A percentile compares a stretch with the other conserved stretches of the same genome.
phyloP scores from a whole-genome alignment of 2,888 invertebrate species.

The Eupithecia subumbrata region DNA sequence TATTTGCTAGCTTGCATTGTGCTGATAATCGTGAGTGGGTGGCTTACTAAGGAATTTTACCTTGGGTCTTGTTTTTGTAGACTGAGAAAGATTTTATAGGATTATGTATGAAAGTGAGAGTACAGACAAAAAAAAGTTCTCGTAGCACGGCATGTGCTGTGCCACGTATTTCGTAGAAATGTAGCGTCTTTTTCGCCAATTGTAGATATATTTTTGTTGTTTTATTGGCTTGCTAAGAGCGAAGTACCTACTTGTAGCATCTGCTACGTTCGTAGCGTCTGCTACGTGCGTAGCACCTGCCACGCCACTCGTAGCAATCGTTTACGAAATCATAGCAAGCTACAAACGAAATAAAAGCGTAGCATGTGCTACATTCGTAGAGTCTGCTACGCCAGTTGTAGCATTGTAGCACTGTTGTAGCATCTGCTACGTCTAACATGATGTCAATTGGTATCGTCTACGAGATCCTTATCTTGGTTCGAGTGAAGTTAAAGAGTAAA shows the following conservation, averaged over 20 bases:
- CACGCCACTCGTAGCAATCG: not conserved
- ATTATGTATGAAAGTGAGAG: not conserved
- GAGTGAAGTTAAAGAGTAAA: not conserved
- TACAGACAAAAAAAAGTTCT: not conserved
- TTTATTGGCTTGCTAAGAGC: not conserved
- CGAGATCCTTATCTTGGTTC: not conserved
- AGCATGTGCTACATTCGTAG: conserved; percentile 16
- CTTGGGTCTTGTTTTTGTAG: not conserved
- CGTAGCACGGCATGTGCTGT: not conserved
- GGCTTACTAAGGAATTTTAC: conserved; percentile 1
- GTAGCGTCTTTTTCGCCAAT: not conserved
- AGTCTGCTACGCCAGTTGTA: not conserved
- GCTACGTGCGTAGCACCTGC: not conserved
- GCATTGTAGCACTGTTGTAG: not conserved
- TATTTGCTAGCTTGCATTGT: conserved; percentile 24
- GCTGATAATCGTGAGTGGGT: conserved; percentile 12
- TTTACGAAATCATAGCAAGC: not conserved
- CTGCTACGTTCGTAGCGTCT: not conserved
- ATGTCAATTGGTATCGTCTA: not conserved
- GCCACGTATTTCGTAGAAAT: not conserved
- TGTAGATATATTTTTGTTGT: not conserved
- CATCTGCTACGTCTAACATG: not conserved
- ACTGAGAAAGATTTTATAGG: not conserved
- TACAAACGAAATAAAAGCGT: not conserved
- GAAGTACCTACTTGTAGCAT: not conserved